Conservation (phyloP, 2,888 invertebrate genomes). For the Eupsilia transversa region DNA sequence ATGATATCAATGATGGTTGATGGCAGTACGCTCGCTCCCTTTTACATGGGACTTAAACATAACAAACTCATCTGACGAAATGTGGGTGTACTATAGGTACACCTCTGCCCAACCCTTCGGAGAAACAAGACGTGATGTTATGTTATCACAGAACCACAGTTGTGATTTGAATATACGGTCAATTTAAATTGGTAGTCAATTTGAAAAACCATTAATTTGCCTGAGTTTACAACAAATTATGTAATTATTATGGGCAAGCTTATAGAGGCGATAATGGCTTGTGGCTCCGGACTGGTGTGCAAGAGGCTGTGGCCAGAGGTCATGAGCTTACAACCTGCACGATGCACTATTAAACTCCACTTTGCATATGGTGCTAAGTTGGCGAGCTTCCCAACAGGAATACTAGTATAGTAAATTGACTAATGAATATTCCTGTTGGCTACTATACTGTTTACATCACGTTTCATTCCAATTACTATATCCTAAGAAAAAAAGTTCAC, state of each 20-base stretch:
- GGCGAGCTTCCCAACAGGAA: neutral
- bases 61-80: no score
- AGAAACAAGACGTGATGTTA: no score
- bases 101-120: no score
- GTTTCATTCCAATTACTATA: neutral
- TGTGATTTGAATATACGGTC: neutral
- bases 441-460: no score
- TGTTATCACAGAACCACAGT: neutral
- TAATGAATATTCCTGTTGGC: neutral
- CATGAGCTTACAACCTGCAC: conserved; percentile 13
- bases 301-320: neutral
- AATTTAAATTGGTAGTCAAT: neutral
- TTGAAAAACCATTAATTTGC: neutral
- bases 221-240: neutral
- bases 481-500: neutral
- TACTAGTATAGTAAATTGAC: neutral
- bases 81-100: no score
- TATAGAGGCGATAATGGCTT: neutral
- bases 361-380: conserved; percentile 5
- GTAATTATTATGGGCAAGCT: neutral
- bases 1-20: no score
- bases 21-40: no score
- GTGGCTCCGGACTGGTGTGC: neutral
- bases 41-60: no score
- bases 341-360: neutral